Evolutionary conservation across 2,888 invertebrate genomes (phyloP).

Genomic region (Temnothorax rugatulus): DNA sequence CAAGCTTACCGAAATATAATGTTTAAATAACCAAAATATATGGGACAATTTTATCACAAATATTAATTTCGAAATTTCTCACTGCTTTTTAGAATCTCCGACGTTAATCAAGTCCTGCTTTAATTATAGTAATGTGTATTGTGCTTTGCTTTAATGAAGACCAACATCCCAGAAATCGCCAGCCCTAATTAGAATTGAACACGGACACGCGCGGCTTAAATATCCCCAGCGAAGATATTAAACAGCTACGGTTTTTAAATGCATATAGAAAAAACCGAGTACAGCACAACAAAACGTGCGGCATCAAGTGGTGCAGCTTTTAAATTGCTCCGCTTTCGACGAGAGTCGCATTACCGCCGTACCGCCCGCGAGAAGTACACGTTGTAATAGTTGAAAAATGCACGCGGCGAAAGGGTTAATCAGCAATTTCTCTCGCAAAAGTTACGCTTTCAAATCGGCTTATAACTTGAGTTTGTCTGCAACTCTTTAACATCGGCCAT

Average conservation of each 20-base stretch:
- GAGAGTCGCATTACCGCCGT: constrained; percentile 13
- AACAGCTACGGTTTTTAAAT: constrained; percentile 23
- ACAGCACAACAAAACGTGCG: not conserved
- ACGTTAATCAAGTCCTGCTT: not conserved
- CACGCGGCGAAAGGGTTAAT: constrained; percentile 31
- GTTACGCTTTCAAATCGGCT: constrained; percentile 43
- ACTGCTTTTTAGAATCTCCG: not conserved
- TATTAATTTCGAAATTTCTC: not conserved
- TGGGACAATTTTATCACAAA: not conserved
- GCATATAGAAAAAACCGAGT: not conserved
- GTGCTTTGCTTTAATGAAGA: constrained; percentile 35
- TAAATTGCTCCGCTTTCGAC: constrained; percentile 35
- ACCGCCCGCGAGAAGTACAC: not conserved
- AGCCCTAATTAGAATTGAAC: constrained; percentile 21
- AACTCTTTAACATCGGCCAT: constrained; percentile 40
- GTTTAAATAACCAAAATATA: not conserved
- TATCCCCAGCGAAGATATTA: not conserved
- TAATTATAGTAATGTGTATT: constrained; percentile 29
- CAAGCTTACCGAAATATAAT: not conserved
- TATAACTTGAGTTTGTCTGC: constrained; percentile 33
- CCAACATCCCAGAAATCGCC: not conserved
- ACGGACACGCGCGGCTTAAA: constrained; percentile 17
- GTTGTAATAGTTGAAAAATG: constrained; percentile 36
- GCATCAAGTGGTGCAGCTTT: constrained; percentile 37
- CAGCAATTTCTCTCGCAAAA: constrained; percentile 26